These are phyloP conservation scores for Panonychus citri DNA, from an alignment of 1,140 invertebrate genomes.

Conservation along the genomic window DNA sequence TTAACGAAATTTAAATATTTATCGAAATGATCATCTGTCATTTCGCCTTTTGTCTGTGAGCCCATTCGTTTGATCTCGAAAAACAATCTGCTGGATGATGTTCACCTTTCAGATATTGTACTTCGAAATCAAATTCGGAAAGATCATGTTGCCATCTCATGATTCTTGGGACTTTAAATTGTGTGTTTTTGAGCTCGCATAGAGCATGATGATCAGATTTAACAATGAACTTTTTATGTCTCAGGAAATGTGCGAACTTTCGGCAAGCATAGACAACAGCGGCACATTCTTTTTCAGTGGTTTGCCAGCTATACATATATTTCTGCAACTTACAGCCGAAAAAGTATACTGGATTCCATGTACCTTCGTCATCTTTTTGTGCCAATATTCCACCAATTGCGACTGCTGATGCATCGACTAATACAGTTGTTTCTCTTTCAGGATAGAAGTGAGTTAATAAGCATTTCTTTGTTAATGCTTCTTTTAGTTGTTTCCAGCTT, in stretches of 20 bases:
- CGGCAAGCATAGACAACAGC: constrained; percentile 25
- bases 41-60: neutral
- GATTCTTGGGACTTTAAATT: neutral
- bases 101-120: neutral
- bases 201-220: neutral
- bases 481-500: neutral
- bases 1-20: neutral
- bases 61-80: neutral
- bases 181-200: neutral
- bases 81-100: neutral
- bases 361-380: constrained; percentile 11
- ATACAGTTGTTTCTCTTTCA: neutral
- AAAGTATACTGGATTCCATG: constrained; percentile 23
- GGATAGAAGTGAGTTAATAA: neutral
- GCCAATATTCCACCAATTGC: constrained; percentile 12
- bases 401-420: constrained; percentile 1
- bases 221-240: constrained; percentile 12
- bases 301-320: constrained; percentile 20
- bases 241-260: constrained; percentile 29
- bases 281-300: constrained; percentile 30
- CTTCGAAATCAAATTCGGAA: neutral
- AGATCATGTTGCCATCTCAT: neutral
- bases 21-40: neutral
- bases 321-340: constrained; percentile 4
- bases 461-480: neutral